These are phyloP conservation scores for Siphonodentalium dalli DNA, from an alignment of 2,888 invertebrate genomes.

Conservation along the genomic window DNA sequence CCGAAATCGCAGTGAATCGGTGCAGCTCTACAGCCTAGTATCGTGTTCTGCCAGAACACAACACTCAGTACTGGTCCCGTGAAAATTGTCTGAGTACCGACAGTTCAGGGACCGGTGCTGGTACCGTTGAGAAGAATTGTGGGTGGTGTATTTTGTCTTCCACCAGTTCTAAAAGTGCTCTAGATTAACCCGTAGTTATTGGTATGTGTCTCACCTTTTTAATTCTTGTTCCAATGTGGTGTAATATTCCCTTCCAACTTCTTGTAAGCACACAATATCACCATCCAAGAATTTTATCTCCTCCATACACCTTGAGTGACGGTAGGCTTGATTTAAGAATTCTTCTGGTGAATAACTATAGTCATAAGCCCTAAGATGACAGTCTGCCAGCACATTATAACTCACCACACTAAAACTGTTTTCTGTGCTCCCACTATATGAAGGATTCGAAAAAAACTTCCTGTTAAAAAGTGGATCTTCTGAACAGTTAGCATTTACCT, in stretches of 20 bases:
- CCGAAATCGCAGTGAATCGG: too few species aligned
- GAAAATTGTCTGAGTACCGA: too few species aligned
- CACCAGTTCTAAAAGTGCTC: too few species aligned
- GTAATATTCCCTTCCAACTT: conserved; percentile 55
- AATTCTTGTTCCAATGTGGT: conserved; percentile 9
- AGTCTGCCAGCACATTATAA: conserved; percentile 63
- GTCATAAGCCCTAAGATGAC: conserved; percentile 47
- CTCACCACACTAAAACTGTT: conserved; percentile 55
- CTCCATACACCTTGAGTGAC: conserved; percentile 50
- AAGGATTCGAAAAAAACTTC: conserved; percentile 41
- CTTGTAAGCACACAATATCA: conserved; percentile 63
- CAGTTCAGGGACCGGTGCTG: too few species aligned
- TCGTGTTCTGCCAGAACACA: too few species aligned
- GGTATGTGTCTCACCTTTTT: conserved; percentile 14
- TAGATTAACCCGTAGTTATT: too few species aligned
- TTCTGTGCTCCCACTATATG: conserved; percentile 23
- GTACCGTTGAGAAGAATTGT: too few species aligned
- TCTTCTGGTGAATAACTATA: conserved; percentile 47
- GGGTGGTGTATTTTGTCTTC: too few species aligned
- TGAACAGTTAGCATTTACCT: conserved; percentile 1
- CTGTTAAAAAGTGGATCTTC: conserved; percentile 40
- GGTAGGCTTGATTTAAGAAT: conserved; percentile 42
- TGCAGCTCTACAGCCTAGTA: too few species aligned
- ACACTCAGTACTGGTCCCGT: too few species aligned
- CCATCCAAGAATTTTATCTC: conserved; percentile 55